These are phyloP conservation scores for Ochropacha duplaris DNA, from an alignment of 2,888 invertebrate genomes.

Conservation along the genomic window DNA sequence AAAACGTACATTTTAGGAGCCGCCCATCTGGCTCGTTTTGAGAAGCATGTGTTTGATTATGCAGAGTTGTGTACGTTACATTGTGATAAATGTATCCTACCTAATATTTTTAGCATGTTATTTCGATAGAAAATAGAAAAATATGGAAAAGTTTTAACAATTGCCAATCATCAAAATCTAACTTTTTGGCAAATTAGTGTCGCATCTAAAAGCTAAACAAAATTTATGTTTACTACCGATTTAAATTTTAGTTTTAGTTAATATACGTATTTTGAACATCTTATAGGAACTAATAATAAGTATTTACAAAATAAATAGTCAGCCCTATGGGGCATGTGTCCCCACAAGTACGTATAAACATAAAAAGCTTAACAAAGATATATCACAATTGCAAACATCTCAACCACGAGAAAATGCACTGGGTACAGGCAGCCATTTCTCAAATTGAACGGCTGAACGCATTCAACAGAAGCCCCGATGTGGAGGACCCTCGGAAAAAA, in stretches of 20 bases:
- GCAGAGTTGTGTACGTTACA: conserved; percentile 7
- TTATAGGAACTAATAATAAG: too few species aligned
- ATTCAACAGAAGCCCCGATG: conserved; percentile 61
- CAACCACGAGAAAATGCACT: conserved; percentile 53
- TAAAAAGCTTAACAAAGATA: conserved; percentile 27
- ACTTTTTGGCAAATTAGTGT: too few species aligned
- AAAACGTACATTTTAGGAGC: conserved; percentile 10
- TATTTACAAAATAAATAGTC: conserved; percentile 7
- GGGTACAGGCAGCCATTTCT: conserved; percentile 66
- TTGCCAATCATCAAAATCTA: too few species aligned
- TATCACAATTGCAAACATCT: conserved; percentile 52
- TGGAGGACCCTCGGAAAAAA: conserved; percentile 70
- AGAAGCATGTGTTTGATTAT: conserved; percentile 10
- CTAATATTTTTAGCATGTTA: too few species aligned
- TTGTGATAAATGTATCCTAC: conserved; percentile 10
- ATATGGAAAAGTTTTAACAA: too few species aligned
- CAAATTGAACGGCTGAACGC: conserved; percentile 63
- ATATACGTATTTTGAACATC: too few species aligned
- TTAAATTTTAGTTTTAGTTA: too few species aligned
- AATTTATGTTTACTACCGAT: too few species aligned
- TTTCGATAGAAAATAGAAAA: too few species aligned
- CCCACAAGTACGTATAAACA: conserved; percentile 15
- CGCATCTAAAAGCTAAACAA: too few species aligned
- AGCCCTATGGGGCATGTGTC: background rate
- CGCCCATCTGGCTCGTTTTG: conserved; percentile 27